Evolutionary conservation across 2,888 invertebrate species (phyloP).

Genomic region (Pammene aurita): DNA sequence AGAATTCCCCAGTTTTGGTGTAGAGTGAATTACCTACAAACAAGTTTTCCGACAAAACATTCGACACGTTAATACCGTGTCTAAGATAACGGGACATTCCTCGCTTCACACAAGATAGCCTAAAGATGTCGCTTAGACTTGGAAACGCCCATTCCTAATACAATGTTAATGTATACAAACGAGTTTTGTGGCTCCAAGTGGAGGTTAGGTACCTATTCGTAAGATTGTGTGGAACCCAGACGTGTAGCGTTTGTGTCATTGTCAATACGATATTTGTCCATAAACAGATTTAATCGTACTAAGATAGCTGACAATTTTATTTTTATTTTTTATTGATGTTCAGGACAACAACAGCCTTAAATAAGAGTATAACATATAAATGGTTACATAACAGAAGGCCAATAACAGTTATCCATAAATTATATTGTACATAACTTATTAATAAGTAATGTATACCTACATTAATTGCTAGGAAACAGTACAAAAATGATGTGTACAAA

Average conservation of each 20-base stretch:
- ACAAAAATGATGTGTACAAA: too few relatives aligned
- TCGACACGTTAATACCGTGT: slow-evolving; percentile 10
- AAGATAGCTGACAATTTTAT: too few relatives aligned
- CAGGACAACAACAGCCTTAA: too few relatives aligned
- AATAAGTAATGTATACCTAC: too few relatives aligned
- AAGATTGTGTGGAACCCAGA: not conserved
- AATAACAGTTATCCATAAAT: too few relatives aligned
- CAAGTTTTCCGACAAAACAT: not conserved
- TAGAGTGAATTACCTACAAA: not conserved
- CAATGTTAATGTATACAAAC: slow-evolving; percentile 7
- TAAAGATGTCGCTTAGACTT: slow-evolving; percentile 1
- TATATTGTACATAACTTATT: too few relatives aligned
- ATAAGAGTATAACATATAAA: too few relatives aligned
- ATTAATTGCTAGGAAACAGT: too few relatives aligned
- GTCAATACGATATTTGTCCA: not conserved
- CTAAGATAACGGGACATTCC: slow-evolving; percentile 4
- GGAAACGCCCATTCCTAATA: slow-evolving; percentile 9
- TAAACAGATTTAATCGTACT: too few relatives aligned
- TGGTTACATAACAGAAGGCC: too few relatives aligned
- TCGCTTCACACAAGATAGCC: slow-evolving; percentile 11
- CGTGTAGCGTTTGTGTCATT: not conserved
- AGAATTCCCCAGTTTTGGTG: too few relatives aligned
- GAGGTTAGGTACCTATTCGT: not conserved
- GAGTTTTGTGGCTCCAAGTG: not conserved
- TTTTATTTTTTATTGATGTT: too few relatives aligned